A percentile compares a stretch with the other conserved stretches of the same genome.
These are phyloP conservation scores for Adelognathus sp. DNA, from an alignment of 2,888 invertebrate genomes.

Conservation along the genomic window DNA sequence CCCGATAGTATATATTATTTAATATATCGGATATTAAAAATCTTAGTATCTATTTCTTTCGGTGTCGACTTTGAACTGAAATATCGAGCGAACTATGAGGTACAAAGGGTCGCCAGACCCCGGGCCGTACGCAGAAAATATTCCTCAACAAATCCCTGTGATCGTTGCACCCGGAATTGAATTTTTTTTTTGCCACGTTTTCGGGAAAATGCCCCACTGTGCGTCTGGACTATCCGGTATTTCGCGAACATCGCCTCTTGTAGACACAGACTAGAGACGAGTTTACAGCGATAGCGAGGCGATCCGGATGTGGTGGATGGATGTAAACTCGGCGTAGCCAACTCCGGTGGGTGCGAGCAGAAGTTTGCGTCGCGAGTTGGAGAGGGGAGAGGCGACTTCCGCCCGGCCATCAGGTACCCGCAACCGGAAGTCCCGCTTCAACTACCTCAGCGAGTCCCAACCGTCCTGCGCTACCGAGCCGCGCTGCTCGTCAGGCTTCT, in stretches of 20 bases:
- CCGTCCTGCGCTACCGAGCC: conserved; percentile 1
- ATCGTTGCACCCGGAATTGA: not conserved
- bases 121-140: too few relatives aligned
- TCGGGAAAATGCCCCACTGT: too few relatives aligned
- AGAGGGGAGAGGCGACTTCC: conserved; percentile 55
- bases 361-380: conserved; percentile 3
- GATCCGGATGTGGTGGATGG: conserved; percentile 20
- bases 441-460: conserved; percentile 45
- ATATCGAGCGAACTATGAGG: too few relatives aligned
- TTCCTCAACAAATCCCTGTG: not conserved
- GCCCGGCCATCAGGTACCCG: conserved; percentile 59
- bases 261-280: not conserved
- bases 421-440: conserved; percentile 65
- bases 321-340: conserved; percentile 11
- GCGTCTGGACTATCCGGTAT: too few relatives aligned
- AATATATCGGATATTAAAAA: too few relatives aligned
- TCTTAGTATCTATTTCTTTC: too few relatives aligned
- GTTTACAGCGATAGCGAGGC: conserved; percentile 10
- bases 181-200: not conserved
- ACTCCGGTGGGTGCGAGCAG: conserved; percentile 12
- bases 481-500: conserved; percentile 4
- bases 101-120: too few relatives aligned
- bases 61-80: too few relatives aligned
- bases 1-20: too few relatives aligned
- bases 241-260: not conserved